Evolutionary conservation across 1,140 invertebrate species (phyloP), one percentile per base, ranked within the genome.

Genomic region (Cydia pomonella): DNA sequence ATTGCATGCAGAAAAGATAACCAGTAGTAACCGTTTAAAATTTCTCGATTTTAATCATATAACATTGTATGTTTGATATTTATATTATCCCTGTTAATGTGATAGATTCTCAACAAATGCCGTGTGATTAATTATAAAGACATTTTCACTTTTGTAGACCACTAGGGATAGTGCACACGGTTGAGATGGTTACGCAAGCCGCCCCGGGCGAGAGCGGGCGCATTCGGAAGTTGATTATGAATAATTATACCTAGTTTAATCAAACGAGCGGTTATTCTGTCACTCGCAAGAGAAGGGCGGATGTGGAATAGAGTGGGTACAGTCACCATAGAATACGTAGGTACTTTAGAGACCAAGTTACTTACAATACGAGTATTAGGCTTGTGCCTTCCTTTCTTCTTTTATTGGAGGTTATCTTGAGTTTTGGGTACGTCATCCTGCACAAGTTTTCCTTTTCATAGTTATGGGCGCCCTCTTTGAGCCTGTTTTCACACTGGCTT

Each of bases 161-260:
- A 9, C 50, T 50, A 7, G n/a, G 50, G n/a, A 18, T 53, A 53
- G 16, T 18, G 50, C 50, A 18, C 50, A 53, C 5, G 9, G 41
- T 4, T 44, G 13, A 44, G 41, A 0, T 50, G 7, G 53, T 59
- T 21, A 59, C 21, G 53, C 53, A 59, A 59, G 18, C 10, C 53
- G 53, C 53, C 53, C n/a, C n/a, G n/a, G n/a, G 44, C 16, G 44
- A 16, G 13, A 47, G 44, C 44, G 16, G 44, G 47, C 47, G 16
- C 47, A n/a, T 59, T 23, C 21, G 53, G 53, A 59, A 59, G 53
- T 59, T n/a, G 53, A 59, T 59, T 59, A 59, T 59, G 53, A 59
- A 59, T 59, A 59, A 59, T 59, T 59, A 59, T 12, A 59, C 53
- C 21, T 21, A 21, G 53, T 23, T 59, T 59, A 59, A 59, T 59